Base-by-base conservation (phyloP, 2,113 vertebrate genomes). In the Lasiurus cinereus region DNA sequence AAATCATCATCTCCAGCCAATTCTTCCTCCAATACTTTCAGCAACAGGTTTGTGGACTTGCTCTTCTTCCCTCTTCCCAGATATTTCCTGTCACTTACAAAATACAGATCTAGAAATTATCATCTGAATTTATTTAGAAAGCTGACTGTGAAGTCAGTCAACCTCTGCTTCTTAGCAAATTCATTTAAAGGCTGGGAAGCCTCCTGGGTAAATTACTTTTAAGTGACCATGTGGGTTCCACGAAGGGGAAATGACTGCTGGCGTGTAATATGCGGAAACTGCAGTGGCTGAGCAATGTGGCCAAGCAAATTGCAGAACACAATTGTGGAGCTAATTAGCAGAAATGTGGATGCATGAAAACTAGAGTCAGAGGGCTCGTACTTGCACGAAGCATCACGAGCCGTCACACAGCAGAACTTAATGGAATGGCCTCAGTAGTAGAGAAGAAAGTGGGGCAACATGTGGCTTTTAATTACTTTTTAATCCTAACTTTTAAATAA, bases 21-120 rank as follows among this genome's bases (percentile, higher is more conserved):
- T 39, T 79, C 48, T 73, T 77, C n/a, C 72, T 70, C 48, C 19
- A 79, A 4, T 67, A 39, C 8, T 84, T 91, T 54, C 74, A 95
- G 88, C 24, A 79, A 74, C 36, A 80, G 54, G 50, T 74, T 69
- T 88, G 14, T 15, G 69, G 90, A 79, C 72, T n/a, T 79, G 39
- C 74, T 62, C 64, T 48, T 85, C n/a, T 78, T 93, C 59, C 67
- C 36, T 70, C 10, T 80, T 74, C 29, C 21, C 33, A 52, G 4
- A 88, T 80, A 94, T 69, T 72, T 22, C 43, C 52, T 66, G 4
- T 67, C 91, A 95, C 59, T 92, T 83, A 78, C 94, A 96, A 97
- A 83, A 48, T 67, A 90, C 12, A 91, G 82, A 86, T 48, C 62
- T 52, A 73, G 77, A 94, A 92, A 96, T 83, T 88, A 74, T 64